Conservation (phyloP, 2,797 vertebrate species). For the Chelon auratus region DNA sequence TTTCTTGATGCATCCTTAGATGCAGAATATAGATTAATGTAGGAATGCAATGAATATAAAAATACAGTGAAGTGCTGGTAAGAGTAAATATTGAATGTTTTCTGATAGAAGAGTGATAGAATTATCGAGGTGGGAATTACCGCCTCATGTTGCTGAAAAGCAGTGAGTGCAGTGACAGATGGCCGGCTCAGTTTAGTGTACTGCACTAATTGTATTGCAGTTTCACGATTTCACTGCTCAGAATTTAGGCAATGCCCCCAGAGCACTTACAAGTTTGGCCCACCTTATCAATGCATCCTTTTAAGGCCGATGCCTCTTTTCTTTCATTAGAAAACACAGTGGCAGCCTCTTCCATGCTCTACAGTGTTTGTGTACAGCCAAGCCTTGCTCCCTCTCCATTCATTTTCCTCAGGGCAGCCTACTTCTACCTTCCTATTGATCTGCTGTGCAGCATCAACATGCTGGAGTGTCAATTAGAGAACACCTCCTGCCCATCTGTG, state of each 20-base stretch:
- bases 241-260: slow-evolving; percentile 12
- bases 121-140: background rate
- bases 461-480: slow-evolving; percentile 80
- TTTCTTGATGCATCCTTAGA: too few species aligned
- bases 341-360: slow-evolving; percentile 39
- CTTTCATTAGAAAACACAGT: slow-evolving; percentile 32
- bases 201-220: slow-evolving; percentile 14
- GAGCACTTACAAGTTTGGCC: slow-evolving; percentile 22
- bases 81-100: slow-evolving; percentile 21
- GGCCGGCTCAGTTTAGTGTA: slow-evolving; percentile 15
- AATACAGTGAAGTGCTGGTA: background rate
- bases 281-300: slow-evolving; percentile 40
- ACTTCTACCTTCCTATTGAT: slow-evolving; percentile 76
- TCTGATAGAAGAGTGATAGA: slow-evolving; percentile 1
- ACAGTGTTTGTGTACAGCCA: slow-evolving; percentile 38
- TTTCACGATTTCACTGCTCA: slow-evolving; percentile 16
- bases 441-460: slow-evolving; percentile 75
- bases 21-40: too few species aligned
- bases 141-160: slow-evolving; percentile 11
- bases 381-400: slow-evolving; percentile 54
- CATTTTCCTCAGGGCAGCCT: slow-evolving; percentile 66
- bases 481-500: slow-evolving; percentile 74
- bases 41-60: background rate
- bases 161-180: slow-evolving; percentile 36
- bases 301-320: slow-evolving; percentile 44